Conservation (phyloP, 2,888 invertebrate genomes). For the Crocallis elinguaria region DNA sequence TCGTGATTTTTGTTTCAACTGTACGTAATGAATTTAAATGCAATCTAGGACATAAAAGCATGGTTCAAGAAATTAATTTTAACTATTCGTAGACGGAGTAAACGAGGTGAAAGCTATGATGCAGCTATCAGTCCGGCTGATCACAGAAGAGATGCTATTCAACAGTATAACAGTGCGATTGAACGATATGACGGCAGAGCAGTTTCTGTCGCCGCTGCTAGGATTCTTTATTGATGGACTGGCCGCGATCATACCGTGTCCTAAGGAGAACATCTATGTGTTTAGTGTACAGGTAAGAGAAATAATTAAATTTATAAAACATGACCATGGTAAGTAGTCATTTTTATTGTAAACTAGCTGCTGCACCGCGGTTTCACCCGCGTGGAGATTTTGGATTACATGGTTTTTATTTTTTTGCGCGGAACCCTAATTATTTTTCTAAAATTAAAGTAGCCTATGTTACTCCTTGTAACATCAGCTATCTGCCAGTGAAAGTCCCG, state of each 20-base stretch:
- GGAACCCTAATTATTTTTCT: too few species aligned
- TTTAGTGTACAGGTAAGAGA: constrained; percentile 91
- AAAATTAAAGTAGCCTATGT: too few species aligned
- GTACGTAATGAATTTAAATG: too few species aligned
- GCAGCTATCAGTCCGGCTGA: constrained; percentile 94
- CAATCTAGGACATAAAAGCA: not conserved
- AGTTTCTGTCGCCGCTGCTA: constrained; percentile 94
- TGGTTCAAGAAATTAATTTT: not conserved
- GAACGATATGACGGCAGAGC: constrained; percentile 96
- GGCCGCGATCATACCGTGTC: constrained; percentile 96
- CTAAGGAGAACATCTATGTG: constrained; percentile 95
- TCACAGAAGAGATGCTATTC: constrained; percentile 97
- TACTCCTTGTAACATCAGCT: too few species aligned
- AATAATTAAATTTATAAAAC: too few species aligned
- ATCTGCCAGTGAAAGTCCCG: too few species aligned
- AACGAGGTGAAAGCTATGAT: constrained; percentile 97
- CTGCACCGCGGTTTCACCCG: too few species aligned
- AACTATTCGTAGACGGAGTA: constrained; percentile 89
- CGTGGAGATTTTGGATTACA: too few species aligned
- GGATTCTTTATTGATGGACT: constrained; percentile 95
- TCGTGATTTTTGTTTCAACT: too few species aligned
- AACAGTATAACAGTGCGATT: constrained; percentile 97
- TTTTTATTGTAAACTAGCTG: too few species aligned
- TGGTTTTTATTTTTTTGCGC: too few species aligned
- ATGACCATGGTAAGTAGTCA: too few species aligned